phyloP scores from a whole-genome alignment of 2,888 invertebrate species.

The Tiliacea citrago region DNA sequence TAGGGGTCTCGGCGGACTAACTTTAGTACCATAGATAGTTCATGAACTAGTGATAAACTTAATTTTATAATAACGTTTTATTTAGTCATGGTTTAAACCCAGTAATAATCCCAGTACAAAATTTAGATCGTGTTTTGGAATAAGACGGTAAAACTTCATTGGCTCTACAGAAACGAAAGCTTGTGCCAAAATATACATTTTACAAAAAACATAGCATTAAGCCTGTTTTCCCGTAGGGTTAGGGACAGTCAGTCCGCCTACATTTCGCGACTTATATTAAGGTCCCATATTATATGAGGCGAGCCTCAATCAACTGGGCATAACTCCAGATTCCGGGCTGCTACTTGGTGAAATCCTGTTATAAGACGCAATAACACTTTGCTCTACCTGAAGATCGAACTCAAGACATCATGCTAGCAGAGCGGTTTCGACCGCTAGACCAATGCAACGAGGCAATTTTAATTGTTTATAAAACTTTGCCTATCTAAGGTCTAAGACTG shows the following conservation, averaged over 20 bases:
- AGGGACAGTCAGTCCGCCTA: too few species aligned
- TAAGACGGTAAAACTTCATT: not conserved
- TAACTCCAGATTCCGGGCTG: not conserved
- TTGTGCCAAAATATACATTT: not conserved
- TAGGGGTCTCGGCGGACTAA: too few species aligned
- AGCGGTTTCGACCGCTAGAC: not conserved
- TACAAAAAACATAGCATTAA: not conserved
- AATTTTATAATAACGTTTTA: too few species aligned
- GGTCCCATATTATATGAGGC: not conserved
- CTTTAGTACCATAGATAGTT: too few species aligned
- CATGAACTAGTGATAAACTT: too few species aligned
- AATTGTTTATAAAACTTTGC: not conserved
- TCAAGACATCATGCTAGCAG: not conserved
- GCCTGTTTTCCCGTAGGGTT: not conserved
- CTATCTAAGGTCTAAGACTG: not conserved
- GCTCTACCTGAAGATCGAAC: not conserved
- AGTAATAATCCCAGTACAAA: too few species aligned
- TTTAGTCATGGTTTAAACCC: too few species aligned
- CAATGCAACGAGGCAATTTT: not conserved
- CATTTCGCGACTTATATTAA: not conserved
- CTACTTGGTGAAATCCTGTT: not conserved
- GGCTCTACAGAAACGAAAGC: not conserved
- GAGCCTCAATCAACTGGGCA: not conserved
- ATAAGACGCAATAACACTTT: not conserved
- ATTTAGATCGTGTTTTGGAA: too few species aligned